These are phyloP conservation scores for Zaprionus vittiger DNA, from an alignment of 1,140 invertebrate genomes.

Conservation along the genomic window DNA sequence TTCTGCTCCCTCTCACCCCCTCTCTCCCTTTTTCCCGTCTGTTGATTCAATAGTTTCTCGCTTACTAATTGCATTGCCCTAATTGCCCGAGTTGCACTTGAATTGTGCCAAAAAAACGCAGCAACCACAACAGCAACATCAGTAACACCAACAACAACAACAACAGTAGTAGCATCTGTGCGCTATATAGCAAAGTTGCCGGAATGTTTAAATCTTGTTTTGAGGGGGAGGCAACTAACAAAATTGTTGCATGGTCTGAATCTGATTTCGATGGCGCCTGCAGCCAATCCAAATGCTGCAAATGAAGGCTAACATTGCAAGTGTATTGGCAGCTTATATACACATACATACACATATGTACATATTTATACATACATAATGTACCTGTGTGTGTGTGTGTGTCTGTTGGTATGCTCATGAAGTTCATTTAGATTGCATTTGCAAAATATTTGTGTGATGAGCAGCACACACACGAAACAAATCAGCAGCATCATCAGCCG, in stretches of 20 bases:
- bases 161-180: not conserved
- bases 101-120: slow-evolving; percentile 64
- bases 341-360: not conserved
- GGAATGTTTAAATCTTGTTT: slow-evolving; percentile 44
- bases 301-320: slow-evolving; percentile 38
- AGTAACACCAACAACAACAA: not conserved
- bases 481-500: slow-evolving; percentile 27
- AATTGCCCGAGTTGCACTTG: slow-evolving; percentile 70
- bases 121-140: not conserved
- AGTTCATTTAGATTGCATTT: slow-evolving; percentile 49
- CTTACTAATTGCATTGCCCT: slow-evolving; percentile 77
- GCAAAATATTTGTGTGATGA: slow-evolving; percentile 48
- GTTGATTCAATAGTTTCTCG: slow-evolving; percentile 70
- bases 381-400: not conserved
- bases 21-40: slow-evolving; percentile 36
- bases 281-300: slow-evolving; percentile 44
- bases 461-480: slow-evolving; percentile 13
- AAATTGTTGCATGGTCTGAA: slow-evolving; percentile 53
- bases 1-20: not conserved
- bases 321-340: slow-evolving; percentile 5
- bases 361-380: not conserved
- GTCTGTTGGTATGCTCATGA: not conserved
- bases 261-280: slow-evolving; percentile 39
- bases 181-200: not conserved
- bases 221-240: slow-evolving; percentile 14